Percentiles rank a stretch among this genome's conserved stretches.
phyloP scores from a whole-genome alignment of 2,113 vertebrate species.

The Apistogramma diplotaenia region DNA sequence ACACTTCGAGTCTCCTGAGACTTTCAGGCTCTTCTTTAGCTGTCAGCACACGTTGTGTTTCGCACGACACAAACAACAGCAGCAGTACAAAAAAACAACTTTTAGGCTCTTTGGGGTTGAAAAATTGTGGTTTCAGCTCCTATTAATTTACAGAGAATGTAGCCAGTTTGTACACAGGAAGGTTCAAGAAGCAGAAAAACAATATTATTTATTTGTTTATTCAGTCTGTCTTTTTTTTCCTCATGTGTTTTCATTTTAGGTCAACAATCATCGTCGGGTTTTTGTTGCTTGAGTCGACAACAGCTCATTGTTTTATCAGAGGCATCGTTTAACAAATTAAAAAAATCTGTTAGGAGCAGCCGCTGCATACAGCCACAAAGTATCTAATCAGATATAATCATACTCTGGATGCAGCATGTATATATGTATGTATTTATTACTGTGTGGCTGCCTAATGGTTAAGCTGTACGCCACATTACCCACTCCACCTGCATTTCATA shows the following conservation, averaged over 20 bases:
- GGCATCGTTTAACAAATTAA: not conserved
- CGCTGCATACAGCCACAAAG: not conserved
- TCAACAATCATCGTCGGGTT: not conserved
- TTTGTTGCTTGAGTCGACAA: not conserved
- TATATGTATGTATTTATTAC: not conserved
- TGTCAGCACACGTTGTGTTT: not conserved
- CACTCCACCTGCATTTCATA: not conserved
- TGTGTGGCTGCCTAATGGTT: not conserved
- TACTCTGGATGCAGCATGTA: not conserved
- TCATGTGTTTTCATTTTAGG: not conserved
- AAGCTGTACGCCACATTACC: not conserved
- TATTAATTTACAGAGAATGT: not conserved
- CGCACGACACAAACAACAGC: not conserved
- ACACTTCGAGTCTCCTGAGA: not conserved
- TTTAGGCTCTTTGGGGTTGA: not conserved
- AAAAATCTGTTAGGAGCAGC: not conserved
- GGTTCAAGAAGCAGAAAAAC: not conserved
- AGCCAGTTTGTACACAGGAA: not conserved
- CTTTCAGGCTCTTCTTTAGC: not conserved
- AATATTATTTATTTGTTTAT: not conserved
- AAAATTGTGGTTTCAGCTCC: not conserved
- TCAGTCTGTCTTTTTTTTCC: not conserved
- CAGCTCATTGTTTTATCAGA: not conserved
- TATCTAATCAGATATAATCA: not conserved
- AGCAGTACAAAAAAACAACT: not conserved